These are phyloP conservation scores for Penaeus indicus DNA, from an alignment of 1,140 invertebrate genomes.

Conservation along the genomic window DNA sequence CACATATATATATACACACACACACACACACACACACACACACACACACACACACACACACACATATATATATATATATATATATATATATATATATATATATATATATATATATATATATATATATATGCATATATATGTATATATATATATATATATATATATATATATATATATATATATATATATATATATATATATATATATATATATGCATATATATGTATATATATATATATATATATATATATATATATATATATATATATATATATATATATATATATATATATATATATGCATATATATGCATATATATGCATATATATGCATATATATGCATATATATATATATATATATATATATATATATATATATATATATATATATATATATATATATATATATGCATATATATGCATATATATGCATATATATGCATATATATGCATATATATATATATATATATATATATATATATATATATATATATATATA, in stretches of 20 bases:
- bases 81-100: too few relatives aligned
- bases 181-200: constrained; percentile 9
- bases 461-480: not conserved
- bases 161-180: constrained; percentile 4
- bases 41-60: too few relatives aligned
- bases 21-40: not conserved
- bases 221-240: constrained; percentile 4
- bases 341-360: constrained; percentile 3
- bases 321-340: not conserved
- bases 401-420: not conserved
- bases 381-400: constrained; percentile 19
- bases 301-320: not conserved
- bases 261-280: constrained; percentile 2
- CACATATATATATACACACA: too few relatives aligned
- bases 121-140: constrained; percentile 40
- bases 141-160: constrained; percentile 17
- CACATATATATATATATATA: not conserved
- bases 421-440: not conserved
- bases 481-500: not conserved
- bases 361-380: constrained; percentile 12
- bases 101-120: constrained; percentile 37
- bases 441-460: too few relatives aligned
- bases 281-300: not conserved
- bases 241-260: not conserved
- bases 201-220: constrained; percentile 2